phyloP scores from a whole-genome alignment of 2,113 vertebrate genomes.

The western clawed frog (Xenopus tropicalis) region UCB_Xtro_10.0 CM004445.2:13606501-13607000 shows the following conservation, averaged over 20 bases:
- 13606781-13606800: not conserved
- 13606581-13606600: constrained; percentile 66
- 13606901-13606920: no score
- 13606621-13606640: constrained; percentile 57
- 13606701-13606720: not conserved
- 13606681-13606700: not conserved
- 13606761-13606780: not conserved
- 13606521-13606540: constrained; percentile 73
- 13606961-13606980: no score
- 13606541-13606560: constrained; percentile 77
- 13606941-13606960: no score
- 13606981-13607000: no score
- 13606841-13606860: no score
- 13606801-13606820: no score
- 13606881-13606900: no score
- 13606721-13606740: constrained; percentile 1
- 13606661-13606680: not conserved
- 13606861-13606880: no score
- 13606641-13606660: constrained; percentile 3
- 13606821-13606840: no score
- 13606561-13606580: constrained; percentile 75
- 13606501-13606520: constrained; percentile 71
- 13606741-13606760: not conserved
- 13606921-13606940: no score
- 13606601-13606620: constrained; percentile 76